A percentile compares a stretch with the other conserved stretches of the same genome.
These are phyloP conservation scores for Hemiprocne comata DNA, from an alignment of 2,113 vertebrate genomes.

Conservation along the genomic window DNA sequence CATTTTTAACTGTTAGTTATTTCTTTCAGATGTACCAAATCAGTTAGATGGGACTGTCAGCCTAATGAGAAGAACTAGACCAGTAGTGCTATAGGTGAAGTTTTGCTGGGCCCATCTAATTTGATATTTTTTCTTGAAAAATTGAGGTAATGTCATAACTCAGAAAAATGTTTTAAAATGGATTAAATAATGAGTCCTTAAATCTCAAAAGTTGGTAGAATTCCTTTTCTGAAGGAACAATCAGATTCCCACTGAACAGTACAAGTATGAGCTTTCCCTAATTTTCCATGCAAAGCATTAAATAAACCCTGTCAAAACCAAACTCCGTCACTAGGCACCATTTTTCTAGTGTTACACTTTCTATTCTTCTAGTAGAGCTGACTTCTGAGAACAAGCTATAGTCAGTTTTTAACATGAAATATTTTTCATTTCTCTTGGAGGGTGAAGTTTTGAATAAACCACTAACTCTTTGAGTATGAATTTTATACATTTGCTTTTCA, in stretches of 20 bases:
- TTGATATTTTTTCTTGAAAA: not conserved
- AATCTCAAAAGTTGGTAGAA: not conserved
- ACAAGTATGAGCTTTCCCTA: not conserved
- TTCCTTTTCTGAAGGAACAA: not conserved
- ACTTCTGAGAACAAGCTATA: not conserved
- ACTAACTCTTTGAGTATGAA: not conserved
- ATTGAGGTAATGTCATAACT: not conserved
- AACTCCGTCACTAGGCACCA: not conserved
- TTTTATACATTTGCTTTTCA: not conserved
- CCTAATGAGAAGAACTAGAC: not conserved
- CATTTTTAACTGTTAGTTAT: not conserved
- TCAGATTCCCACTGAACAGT: not conserved
- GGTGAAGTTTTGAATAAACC: not conserved
- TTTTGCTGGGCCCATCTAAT: not conserved
- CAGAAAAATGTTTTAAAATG: not conserved
- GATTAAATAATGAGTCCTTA: not conserved
- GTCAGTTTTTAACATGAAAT: not conserved
- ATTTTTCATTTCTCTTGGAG: not conserved
- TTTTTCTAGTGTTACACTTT: not conserved
- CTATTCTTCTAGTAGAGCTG: not conserved
- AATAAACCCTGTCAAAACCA: not conserved
- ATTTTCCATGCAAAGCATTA: not conserved
- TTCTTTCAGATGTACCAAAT: not conserved
- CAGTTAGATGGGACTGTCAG: not conserved
- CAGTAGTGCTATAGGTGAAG: not conserved